Evolutionary conservation across 2,113 vertebrate genomes (phyloP), one percentile per base, ranked within the genome.

Genomic region (Sylvia atricapilla): DNA sequence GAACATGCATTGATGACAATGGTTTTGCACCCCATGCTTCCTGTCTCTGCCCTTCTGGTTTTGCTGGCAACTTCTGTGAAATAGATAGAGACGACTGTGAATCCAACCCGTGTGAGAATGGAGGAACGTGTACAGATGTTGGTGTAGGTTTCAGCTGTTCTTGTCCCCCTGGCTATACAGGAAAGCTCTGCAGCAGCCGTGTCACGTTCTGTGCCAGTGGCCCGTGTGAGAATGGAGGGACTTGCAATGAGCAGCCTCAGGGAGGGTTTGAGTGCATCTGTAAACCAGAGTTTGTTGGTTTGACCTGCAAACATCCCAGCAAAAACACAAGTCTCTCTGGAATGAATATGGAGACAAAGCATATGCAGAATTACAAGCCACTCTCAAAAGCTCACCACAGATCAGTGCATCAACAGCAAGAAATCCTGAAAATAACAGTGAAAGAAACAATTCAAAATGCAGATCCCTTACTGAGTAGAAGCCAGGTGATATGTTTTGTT

Each of bases 401-500:
- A 95, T 97, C 98, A 33, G 96, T 98, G 1, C 96, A 97, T 24
- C 97, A 97, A 1, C 98, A 98, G 58, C 98, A 98, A 62, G 98
- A 98, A 89, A 87, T 99, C 90, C 98, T 99, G 44, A 99, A 99
- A 97, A 98, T 99, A 96, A 98, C 99, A 64, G 96, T 99, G 95
- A 99, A 99, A 96, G 98, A 99, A 97, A 98, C 98, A 6, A 98
- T 98, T 63, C 98, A 98, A 95, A 97, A 97, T 13, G 96, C 97
- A 12, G 96, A 97, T 15, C 95, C 98, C 13, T 97, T 99, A 44
- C 98, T 99, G 95, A 99, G 98, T 81, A 98, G 98, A 95, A 99
- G 98, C 78, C 99, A 99, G 96, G 97, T 99, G 53, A 94, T 99
- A 91, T 99, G 99, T 96, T 99, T 99, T 90, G 98, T 98, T 76